Evolutionary conservation across 1,140 invertebrate genomes (phyloP).

Genomic region (Conus ventricosus): DNA sequence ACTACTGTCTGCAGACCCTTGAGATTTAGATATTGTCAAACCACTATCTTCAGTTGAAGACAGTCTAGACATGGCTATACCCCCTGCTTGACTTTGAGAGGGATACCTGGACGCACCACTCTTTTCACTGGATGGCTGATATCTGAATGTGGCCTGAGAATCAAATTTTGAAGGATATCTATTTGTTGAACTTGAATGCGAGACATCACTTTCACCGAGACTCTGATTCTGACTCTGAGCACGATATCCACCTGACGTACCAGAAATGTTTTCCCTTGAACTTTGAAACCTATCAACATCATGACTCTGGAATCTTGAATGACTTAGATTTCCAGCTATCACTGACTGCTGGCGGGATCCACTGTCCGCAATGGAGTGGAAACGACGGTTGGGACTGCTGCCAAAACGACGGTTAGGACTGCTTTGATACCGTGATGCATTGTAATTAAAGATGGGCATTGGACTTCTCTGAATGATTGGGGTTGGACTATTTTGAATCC

Average conservation of each 20-base stretch:
- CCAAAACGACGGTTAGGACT: constrained; percentile 31
- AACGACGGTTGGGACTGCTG: constrained; percentile 28
- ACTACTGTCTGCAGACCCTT: background rate
- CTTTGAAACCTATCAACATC: background rate
- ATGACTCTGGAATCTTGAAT: constrained; percentile 10
- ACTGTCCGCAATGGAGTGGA: background rate
- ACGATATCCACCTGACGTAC: background rate
- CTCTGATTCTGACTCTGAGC: background rate
- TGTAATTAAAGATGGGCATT: constrained; percentile 29
- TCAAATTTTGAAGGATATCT: constrained; percentile 10
- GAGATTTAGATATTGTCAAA: background rate
- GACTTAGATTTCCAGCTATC: background rate
- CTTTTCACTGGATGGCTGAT: constrained; percentile 19
- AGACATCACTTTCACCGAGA: background rate
- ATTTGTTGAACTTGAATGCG: background rate
- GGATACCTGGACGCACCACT: background rate
- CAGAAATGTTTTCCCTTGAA: background rate
- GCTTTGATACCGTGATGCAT: constrained; percentile 20
- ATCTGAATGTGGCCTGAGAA: constrained; percentile 1
- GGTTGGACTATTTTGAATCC: constrained; percentile 33
- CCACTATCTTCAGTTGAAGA: background rate
- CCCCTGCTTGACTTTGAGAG: background rate
- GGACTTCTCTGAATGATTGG: constrained; percentile 32
- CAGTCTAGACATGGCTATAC: background rate
- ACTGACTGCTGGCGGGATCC: constrained; percentile 4